Conservation (phyloP, 2,797 vertebrate genomes). For the Sebastes matsubarae region DNA sequence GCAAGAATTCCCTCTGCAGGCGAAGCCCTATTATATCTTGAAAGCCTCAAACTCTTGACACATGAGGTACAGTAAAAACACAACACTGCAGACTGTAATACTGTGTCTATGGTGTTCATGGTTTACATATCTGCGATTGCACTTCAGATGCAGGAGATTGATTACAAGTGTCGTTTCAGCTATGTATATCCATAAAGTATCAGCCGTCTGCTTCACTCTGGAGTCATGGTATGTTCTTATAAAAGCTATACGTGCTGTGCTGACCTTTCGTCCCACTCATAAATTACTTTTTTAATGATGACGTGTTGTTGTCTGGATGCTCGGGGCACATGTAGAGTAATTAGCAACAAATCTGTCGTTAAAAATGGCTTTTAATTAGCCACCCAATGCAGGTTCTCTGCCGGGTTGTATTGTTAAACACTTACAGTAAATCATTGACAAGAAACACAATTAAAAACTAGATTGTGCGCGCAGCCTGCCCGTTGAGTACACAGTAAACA, state of each 20-base stretch:
- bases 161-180: constrained; percentile 14
- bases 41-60: constrained; percentile 50
- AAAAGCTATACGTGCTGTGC: background rate
- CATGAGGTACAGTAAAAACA: background rate
- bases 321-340: constrained; percentile 19
- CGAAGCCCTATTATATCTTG: constrained; percentile 24
- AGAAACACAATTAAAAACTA: constrained; percentile 45
- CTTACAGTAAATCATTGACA: constrained; percentile 56
- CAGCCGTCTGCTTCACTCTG: constrained; percentile 10
- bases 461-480: constrained; percentile 5
- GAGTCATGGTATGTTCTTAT: background rate
- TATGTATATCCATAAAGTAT: constrained; percentile 8
- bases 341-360: constrained; percentile 48
- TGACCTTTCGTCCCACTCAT: background rate
- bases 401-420: constrained; percentile 40
- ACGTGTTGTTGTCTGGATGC: constrained; percentile 4
- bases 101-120: background rate
- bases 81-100: constrained; percentile 1
- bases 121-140: background rate
- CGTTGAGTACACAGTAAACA: constrained; percentile 21
- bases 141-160: background rate
- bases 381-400: constrained; percentile 14
- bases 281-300: constrained; percentile 27
- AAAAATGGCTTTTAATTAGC: constrained; percentile 64
- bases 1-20: constrained; percentile 12